Percentiles rank a stretch among this genome's conserved stretches.
phyloP scores from a whole-genome alignment of 2,888 invertebrate species.

The Caenorhabditis drosophilae region DNA sequence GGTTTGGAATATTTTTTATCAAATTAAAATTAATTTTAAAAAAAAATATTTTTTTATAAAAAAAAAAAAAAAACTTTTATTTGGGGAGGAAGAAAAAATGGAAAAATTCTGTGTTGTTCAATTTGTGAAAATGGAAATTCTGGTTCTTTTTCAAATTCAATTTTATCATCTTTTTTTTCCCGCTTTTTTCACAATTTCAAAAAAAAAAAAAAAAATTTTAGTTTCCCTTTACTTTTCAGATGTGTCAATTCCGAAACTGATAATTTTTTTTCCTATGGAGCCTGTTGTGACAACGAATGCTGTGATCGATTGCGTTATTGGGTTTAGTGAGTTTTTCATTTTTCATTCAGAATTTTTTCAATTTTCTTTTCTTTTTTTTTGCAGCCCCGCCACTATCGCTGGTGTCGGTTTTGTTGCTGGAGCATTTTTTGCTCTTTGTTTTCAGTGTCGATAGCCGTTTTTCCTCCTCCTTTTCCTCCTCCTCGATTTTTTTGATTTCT shows the following conservation, averaged over 20 bases:
- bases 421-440: constrained; percentile 58
- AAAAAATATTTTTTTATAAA: not conserved
- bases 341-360: too few relatives aligned
- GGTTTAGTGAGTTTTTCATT: constrained; percentile 50
- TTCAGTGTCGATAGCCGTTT: constrained; percentile 46
- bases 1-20: not conserved
- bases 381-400: constrained; percentile 51
- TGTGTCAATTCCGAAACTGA: constrained; percentile 46
- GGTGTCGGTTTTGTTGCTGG: constrained; percentile 50
- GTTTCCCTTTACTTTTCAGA: constrained; percentile 30
- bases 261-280: constrained; percentile 46
- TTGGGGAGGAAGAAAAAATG: not conserved
- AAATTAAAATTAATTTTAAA: not conserved
- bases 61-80: not conserved
- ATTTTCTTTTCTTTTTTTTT: constrained; percentile 11
- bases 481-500: too few relatives aligned
- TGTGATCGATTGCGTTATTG: constrained; percentile 48
- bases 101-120: not conserved
- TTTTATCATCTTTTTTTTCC: too few relatives aligned
- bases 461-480: not conserved
- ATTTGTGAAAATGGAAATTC: not conserved
- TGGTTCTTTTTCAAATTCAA: too few relatives aligned
- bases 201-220: not conserved
- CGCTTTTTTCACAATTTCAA: not conserved
- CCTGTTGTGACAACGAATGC: constrained; percentile 52